Evolutionary conservation across 2,888 invertebrate species (phyloP).

Genomic region (Allacma fusca): DNA sequence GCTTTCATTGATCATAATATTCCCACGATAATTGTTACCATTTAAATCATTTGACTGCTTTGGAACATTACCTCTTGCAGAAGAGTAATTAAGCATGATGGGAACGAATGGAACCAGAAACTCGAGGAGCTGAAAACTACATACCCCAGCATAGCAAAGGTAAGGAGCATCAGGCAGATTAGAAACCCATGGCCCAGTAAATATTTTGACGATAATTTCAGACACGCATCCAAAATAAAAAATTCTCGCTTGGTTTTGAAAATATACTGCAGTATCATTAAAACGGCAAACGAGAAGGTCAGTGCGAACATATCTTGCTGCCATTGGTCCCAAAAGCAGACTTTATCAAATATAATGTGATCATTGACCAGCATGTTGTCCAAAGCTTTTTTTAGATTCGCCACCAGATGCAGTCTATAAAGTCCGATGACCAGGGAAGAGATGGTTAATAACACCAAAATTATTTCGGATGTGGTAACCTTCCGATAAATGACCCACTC

Average conservation of each 20-base stretch:
- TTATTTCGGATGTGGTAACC: not conserved
- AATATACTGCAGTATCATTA: constrained; percentile 26
- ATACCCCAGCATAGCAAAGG: constrained; percentile 20
- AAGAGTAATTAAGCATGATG: not conserved
- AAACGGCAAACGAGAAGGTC: constrained; percentile 28
- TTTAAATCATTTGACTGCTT: too few species aligned
- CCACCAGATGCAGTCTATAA: constrained; percentile 1
- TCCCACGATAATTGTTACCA: too few species aligned
- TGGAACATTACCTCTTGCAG: constrained; percentile 37
- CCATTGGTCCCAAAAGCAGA: constrained; percentile 29
- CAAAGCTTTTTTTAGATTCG: not conserved
- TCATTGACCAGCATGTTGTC: not conserved
- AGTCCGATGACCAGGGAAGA: constrained; percentile 1
- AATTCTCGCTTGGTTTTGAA: constrained; percentile 26
- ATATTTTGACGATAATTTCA: not conserved
- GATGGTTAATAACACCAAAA: constrained; percentile 18
- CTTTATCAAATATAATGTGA: constrained; percentile 28
- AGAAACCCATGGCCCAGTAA: constrained; percentile 18
- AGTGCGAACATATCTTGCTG: constrained; percentile 28
- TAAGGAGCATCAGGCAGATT: not conserved
- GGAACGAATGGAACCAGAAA: constrained; percentile 4
- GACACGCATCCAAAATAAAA: constrained; percentile 27
- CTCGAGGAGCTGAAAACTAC: not conserved
- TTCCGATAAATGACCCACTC: constrained; percentile 14
- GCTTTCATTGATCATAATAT: not conserved